phyloP scores from a whole-genome alignment of 2,797 vertebrate genomes.

The Merluccius polli region DNA sequence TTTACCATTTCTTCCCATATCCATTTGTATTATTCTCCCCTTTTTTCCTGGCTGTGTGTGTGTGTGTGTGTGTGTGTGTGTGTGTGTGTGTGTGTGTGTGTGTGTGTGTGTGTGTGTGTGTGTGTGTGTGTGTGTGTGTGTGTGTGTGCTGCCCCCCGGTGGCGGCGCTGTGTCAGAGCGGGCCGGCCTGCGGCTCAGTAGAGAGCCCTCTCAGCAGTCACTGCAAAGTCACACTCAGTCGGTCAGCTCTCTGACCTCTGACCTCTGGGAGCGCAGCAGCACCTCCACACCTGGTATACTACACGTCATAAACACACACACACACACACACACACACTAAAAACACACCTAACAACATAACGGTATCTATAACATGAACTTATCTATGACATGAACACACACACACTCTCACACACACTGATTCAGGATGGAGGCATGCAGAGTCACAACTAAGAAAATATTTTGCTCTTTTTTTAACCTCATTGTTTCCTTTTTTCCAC shows the following conservation, averaged over 20 bases:
- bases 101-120: neutral
- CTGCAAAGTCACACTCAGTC: slow-evolving; percentile 58
- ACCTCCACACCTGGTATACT: slow-evolving; percentile 52
- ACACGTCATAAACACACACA: no score
- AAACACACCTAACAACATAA: neutral
- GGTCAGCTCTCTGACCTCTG: slow-evolving; percentile 67
- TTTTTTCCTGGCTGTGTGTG: neutral
- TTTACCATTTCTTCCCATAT: neutral
- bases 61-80: neutral
- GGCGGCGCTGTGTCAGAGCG: slow-evolving; percentile 51
- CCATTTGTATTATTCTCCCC: neutral
- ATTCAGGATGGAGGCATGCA: no score
- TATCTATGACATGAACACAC: neutral
- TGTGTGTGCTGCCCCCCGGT: slow-evolving; percentile 34
- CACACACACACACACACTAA: neutral
- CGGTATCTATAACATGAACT: neutral
- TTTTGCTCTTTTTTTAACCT: no score
- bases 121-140: neutral
- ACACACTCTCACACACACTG: no score
- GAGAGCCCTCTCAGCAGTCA: slow-evolving; percentile 59
- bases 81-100: neutral
- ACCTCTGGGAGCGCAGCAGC: slow-evolving; percentile 68
- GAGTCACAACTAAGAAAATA: no score
- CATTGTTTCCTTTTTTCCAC: no score
- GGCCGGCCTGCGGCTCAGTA: slow-evolving; percentile 40